phyloP scores from a whole-genome alignment of 2,888 invertebrate species.

The Aproaerema taeniolella region DNA sequence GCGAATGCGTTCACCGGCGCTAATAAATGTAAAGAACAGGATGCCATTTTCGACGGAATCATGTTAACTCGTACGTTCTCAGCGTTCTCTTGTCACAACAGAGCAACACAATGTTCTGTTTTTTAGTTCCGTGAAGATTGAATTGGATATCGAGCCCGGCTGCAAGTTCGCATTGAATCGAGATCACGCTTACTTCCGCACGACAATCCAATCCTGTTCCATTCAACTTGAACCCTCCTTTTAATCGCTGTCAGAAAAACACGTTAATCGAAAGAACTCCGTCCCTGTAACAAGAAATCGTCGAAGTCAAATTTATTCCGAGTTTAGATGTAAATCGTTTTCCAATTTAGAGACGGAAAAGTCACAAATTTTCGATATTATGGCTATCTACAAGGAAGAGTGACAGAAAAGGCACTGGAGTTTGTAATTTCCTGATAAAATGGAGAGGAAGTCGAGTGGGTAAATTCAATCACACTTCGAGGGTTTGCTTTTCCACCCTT shows the following conservation, averaged over 20 bases:
- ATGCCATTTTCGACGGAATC: slow-evolving; percentile 67
- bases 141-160: slow-evolving; percentile 55
- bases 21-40: slow-evolving; percentile 67
- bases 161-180: slow-evolving; percentile 43
- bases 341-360: too few relatives aligned
- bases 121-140: slow-evolving; percentile 39
- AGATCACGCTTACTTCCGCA: slow-evolving; percentile 45
- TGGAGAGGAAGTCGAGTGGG: slow-evolving; percentile 37
- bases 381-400: too few relatives aligned
- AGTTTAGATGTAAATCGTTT: too few relatives aligned
- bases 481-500: slow-evolving; percentile 36
- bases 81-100: slow-evolving; percentile 59
- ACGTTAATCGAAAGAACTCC: too few relatives aligned
- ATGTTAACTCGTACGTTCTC: slow-evolving; percentile 62
- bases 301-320: too few relatives aligned
- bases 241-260: slow-evolving; percentile 13
- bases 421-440: slow-evolving; percentile 28
- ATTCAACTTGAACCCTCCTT: slow-evolving; percentile 32
- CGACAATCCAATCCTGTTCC: slow-evolving; percentile 19
- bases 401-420: slow-evolving; percentile 15
- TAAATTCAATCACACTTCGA: slow-evolving; percentile 42
- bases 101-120: slow-evolving; percentile 27
- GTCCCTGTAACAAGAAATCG: too few relatives aligned
- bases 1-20: slow-evolving; percentile 56
- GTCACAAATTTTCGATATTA: too few relatives aligned